phyloP scores from a whole-genome alignment of 1,140 invertebrate genomes.

The Saccostrea echinata region DNA sequence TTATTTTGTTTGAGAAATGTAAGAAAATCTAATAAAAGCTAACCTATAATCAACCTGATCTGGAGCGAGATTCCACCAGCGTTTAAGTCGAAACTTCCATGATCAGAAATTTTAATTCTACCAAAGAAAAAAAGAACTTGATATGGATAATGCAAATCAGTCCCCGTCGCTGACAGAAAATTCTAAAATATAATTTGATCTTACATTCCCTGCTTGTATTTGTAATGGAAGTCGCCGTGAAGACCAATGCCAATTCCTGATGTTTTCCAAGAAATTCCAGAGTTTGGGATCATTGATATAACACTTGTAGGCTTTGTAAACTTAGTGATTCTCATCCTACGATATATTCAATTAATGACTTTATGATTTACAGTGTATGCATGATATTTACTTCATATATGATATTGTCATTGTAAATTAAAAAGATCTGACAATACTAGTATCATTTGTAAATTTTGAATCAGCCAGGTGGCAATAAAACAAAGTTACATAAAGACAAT shows the following conservation, averaged over 20 bases:
- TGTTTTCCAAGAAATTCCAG: slow-evolving; percentile 7
- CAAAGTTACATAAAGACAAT: too few relatives aligned
- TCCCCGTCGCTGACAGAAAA: not conserved
- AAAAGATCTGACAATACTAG: too few relatives aligned
- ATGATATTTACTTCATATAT: too few relatives aligned
- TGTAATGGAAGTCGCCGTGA: slow-evolving; percentile 33
- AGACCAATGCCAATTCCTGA: not conserved
- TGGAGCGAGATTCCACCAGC: not conserved
- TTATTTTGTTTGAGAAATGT: too few relatives aligned
- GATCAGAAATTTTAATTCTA: slow-evolving; percentile 43
- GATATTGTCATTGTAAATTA: too few relatives aligned
- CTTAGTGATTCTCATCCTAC: slow-evolving; percentile 26
- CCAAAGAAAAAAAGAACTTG: not conserved
- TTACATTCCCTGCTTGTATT: slow-evolving; percentile 39
- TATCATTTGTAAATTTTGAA: too few relatives aligned
- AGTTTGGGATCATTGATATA: not conserved
- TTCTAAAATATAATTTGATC: not conserved
- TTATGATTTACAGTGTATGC: too few relatives aligned
- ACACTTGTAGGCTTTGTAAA: slow-evolving; percentile 39
- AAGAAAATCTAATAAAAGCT: too few relatives aligned
- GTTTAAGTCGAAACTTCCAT: slow-evolving; percentile 41
- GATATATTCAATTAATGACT: not conserved
- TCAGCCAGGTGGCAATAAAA: too few relatives aligned
- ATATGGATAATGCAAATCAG: not conserved
- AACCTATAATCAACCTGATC: not conserved